Evolutionary conservation across 2,888 invertebrate genomes (phyloP), one percentile per base, ranked within the genome.

Genomic region (Heterodera filipjevi): DNA sequence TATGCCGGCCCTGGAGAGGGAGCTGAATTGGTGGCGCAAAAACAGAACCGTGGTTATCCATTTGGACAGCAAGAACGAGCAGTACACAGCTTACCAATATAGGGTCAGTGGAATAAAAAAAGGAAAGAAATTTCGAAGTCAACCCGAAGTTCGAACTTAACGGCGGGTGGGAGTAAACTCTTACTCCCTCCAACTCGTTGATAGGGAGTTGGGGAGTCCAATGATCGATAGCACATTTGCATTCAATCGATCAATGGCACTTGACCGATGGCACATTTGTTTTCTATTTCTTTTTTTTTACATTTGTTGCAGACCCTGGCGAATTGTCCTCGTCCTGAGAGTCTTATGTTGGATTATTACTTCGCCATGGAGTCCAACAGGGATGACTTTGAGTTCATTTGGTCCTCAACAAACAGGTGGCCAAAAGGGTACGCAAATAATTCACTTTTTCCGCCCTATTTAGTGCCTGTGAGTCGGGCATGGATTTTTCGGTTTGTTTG

Each of bases 401-500:
- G 87, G 87, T 81, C 80, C 53, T 78, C 81, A 6, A 84, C 85
- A 2, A 81, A 86, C 68, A 68, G 68, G 68, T 68, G 68, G 33
- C 16, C 30, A 68, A 8, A 66, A 19, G 14, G 0, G 64, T 64
- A 6, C 19, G 8, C 22, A 8, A 59, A 0, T 2, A 59, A 5
- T 14, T 59, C 53, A 2, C 59, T 10, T 10, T 59, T 59, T n/a
- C 77, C 66, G 71, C 80, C 14, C 82, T 84, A 5, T 79, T 84
- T 0, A 84, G 85, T 14, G 86, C 87, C n/a, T 86, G 86, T 77
- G 96, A 96, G 90, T 95, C 95, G 0, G 96, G 96, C 1, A 95
- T 95, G 95, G 96, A 96, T 89, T 97, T 95, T 90, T 95, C 95
- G 0, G 93, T 94, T 0, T 91, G 96, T 49, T 39, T 39, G 39